A percentile compares a stretch with the other conserved stretches of the same genome.
Conservation (phyloP, 1,140 invertebrate genomes). For the Heliothis virescens region DNA sequence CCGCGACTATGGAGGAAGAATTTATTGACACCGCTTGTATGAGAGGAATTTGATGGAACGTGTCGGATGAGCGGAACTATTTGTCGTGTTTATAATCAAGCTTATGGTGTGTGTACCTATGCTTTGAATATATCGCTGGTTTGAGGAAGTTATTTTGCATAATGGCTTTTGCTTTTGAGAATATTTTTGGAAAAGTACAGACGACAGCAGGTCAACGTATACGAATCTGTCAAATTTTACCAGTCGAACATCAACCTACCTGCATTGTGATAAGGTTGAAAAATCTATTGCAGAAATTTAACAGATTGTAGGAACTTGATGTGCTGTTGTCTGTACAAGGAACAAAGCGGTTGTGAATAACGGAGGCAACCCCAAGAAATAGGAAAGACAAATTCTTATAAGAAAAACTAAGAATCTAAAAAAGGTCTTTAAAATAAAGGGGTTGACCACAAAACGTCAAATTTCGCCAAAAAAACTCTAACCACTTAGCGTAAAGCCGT, state of each 20-base stretch:
- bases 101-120: not conserved
- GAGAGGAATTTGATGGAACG: conserved; percentile 57
- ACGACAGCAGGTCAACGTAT: no score
- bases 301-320: no score
- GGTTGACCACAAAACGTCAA: conserved; percentile 29
- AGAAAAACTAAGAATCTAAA: conserved; percentile 23
- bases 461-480: conserved; percentile 20
- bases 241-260: no score
- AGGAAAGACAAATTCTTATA: conserved; percentile 13
- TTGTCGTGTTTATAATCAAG: conserved; percentile 6
- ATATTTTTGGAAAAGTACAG: no score
- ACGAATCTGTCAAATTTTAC: no score
- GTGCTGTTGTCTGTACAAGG: no score
- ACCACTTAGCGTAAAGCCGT: conserved; percentile 38
- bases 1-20: conserved; percentile 65
- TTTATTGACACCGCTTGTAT: conserved; percentile 66
- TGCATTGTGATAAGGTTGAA: no score
- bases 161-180: no score
- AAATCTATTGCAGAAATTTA: no score
- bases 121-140: not conserved
- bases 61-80: conserved; percentile 39
- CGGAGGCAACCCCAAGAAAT: not conserved
- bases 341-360: not conserved
- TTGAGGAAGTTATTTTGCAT: not conserved
- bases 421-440: conserved; percentile 14